Evolutionary conservation across 2,888 invertebrate species (phyloP).

Genomic region (Himalopsyche anomala): DNA sequence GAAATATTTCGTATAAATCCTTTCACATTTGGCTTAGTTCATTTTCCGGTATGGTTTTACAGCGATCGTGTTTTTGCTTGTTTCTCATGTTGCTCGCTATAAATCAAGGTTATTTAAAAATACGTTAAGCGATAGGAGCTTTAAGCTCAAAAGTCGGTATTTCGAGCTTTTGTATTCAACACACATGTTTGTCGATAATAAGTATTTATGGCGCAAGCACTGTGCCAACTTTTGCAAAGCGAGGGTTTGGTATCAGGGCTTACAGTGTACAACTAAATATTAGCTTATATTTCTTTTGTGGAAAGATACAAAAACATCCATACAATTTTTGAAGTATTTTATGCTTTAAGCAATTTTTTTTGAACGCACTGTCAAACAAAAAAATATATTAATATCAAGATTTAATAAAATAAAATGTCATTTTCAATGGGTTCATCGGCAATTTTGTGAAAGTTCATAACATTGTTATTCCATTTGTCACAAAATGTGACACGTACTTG

Average conservation of each 20-base stretch:
- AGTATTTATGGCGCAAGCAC: conserved; percentile 61
- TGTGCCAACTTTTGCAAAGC: conserved; percentile 8
- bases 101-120: conserved; percentile 64
- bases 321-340: too few species aligned
- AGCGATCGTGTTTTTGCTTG: conserved; percentile 13
- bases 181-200: conserved; percentile 65
- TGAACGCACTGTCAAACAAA: too few species aligned
- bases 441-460: too few species aligned
- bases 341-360: too few species aligned
- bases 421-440: too few species aligned
- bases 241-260: not conserved
- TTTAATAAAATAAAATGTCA: too few species aligned
- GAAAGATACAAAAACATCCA: not conserved
- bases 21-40: conserved; percentile 8
- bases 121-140: conserved; percentile 60
- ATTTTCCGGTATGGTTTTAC: conserved; percentile 18
- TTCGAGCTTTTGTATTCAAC: conserved; percentile 59
- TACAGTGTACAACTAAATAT: not conserved
- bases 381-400: too few species aligned
- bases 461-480: too few species aligned
- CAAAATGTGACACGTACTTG: too few species aligned
- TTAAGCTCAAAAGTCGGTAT: conserved; percentile 52
- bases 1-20: not conserved
- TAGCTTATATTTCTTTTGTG: not conserved
- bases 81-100: conserved; percentile 49